A percentile compares a stretch with the other conserved stretches of the same genome.
These are phyloP conservation scores for Vanessa cardui DNA, from an alignment of 2,888 invertebrate species.

Conservation along the genomic window DNA sequence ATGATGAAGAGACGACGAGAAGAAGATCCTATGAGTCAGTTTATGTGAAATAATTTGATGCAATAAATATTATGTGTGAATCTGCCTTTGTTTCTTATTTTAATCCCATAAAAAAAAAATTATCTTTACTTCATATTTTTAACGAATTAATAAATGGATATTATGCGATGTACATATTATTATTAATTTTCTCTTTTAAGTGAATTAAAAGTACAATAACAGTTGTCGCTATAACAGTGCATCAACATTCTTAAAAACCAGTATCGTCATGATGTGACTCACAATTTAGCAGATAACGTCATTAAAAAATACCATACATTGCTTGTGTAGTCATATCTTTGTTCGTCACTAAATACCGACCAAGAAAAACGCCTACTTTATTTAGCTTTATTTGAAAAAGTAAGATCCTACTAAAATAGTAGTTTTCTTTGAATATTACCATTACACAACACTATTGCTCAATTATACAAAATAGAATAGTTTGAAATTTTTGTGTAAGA, in stretches of 20 bases:
- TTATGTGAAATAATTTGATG: constrained; percentile 61
- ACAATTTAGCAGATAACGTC: neutral
- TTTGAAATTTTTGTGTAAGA: too few species aligned
- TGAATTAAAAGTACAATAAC: too few species aligned
- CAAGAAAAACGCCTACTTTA: constrained; percentile 11
- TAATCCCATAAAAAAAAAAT: neutral
- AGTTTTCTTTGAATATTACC: constrained; percentile 1
- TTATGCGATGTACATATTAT: too few species aligned
- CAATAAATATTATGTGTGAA: constrained; percentile 28
- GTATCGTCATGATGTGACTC: constrained; percentile 9
- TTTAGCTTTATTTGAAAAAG: neutral
- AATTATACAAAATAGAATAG: neutral
- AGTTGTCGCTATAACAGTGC: neutral
- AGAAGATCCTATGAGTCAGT: constrained; percentile 97
- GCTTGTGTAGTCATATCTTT: neutral
- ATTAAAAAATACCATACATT: neutral
- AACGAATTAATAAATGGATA: too few species aligned
- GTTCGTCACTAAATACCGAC: constrained; percentile 12
- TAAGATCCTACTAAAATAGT: constrained; percentile 19
- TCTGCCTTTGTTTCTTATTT: constrained; percentile 7
- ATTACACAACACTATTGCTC: neutral
- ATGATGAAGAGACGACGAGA: constrained; percentile 91
- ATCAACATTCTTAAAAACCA: constrained; percentile 5
- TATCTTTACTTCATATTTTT: neutral
- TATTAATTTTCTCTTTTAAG: too few species aligned